A percentile compares a stretch with the other conserved stretches of the same genome.
phyloP scores from a whole-genome alignment of 1,140 invertebrate species.

The Bicyclus anynana region DNA sequence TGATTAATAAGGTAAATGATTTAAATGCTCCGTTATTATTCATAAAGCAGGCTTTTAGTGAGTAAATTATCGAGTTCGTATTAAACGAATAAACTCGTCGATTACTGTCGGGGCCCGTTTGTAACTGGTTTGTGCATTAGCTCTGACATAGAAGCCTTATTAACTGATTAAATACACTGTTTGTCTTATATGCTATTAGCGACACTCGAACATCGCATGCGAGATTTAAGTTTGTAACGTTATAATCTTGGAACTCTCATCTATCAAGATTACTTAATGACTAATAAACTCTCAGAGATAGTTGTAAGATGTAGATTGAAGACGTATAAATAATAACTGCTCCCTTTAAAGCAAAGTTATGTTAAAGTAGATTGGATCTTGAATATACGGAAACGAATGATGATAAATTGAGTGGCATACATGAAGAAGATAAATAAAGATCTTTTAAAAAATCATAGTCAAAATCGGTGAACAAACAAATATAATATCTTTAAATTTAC shows the following conservation, averaged over 20 bases:
- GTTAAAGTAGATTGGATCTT: background rate
- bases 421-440: too few relatives aligned
- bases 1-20: conserved; percentile 5
- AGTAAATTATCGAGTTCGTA: conserved; percentile 37
- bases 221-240: conserved; percentile 17
- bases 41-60: conserved; percentile 41
- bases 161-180: conserved; percentile 42
- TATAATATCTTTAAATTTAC: too few relatives aligned
- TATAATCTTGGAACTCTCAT: conserved; percentile 7
- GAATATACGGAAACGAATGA: too few relatives aligned
- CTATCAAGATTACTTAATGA: conserved; percentile 9
- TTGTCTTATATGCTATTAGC: conserved; percentile 37
- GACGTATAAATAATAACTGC: background rate
- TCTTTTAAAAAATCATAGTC: too few relatives aligned
- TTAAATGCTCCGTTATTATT: conserved; percentile 37
- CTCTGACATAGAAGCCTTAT: conserved; percentile 53
- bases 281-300: background rate
- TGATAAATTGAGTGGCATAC: too few relatives aligned
- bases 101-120: conserved; percentile 31
- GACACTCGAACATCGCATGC: conserved; percentile 15
- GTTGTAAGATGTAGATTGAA: background rate
- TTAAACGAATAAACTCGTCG: conserved; percentile 36
- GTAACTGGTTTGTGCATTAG: conserved; percentile 46
- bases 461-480: too few relatives aligned
- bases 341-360: background rate